Conservation (phyloP, 2,797 vertebrate genomes). For the Streptopelia turtur region DNA sequence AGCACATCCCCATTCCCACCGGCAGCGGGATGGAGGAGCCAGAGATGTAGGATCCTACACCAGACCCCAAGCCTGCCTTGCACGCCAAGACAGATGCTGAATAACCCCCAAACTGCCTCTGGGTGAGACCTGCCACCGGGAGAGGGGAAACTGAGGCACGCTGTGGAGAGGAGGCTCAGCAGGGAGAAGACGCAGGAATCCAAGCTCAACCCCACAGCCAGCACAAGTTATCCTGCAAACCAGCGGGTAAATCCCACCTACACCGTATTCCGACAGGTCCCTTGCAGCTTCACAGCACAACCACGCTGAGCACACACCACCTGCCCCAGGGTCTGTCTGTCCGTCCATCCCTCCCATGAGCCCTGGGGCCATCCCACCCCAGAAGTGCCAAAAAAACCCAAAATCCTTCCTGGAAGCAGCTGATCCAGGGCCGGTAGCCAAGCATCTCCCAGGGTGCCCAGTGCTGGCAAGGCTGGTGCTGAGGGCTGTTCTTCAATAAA, state of each 20-base stretch:
- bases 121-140: fast-evolving
- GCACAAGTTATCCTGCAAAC: background rate
- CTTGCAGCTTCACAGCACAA: fast-evolving
- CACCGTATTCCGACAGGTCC: background rate
- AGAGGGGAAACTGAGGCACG: background rate
- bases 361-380: background rate
- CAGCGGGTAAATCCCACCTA: fast-evolving
- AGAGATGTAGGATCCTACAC: background rate
- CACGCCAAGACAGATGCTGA: fast-evolving
- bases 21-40: fast-evolving
- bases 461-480: background rate
- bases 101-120: background rate
- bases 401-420: background rate
- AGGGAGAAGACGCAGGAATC: background rate
- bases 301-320: fast-evolving
- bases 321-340: fast-evolving
- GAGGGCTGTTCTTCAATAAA: background rate
- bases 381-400: background rate
- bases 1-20: fast-evolving
- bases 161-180: background rate
- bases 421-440: background rate
- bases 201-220: background rate
- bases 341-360: background rate
- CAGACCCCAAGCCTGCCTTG: background rate
- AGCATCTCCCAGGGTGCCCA: background rate